Base-by-base conservation (phyloP, 2,113 vertebrate species). In the Actenoides lindsayi region DNA sequence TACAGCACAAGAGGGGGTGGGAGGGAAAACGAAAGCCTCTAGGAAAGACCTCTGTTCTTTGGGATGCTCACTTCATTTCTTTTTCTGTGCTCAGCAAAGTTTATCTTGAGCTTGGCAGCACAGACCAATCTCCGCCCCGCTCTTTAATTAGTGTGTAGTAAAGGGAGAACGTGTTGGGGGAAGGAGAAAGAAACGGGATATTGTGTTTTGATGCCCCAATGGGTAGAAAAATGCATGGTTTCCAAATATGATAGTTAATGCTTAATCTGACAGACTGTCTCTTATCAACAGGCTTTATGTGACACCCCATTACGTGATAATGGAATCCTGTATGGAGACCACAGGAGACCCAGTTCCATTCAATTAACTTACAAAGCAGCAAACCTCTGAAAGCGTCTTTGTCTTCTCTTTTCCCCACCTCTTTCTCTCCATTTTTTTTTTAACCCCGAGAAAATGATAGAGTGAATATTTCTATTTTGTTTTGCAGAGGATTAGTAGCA, bases 391-490 rank as follows among this genome's bases (percentile, higher is more conserved):
- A 90, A 94, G 87, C 81, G 73, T 94, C 84, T 95, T 93, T 89
- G 76, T 85, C 76, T 96, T 89, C 53, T 64, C 46, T 79, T 91
- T 62, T 70, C 83, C 70, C 25, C 48, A 85, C 48, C 65, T 95
- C 84, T 82, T 88, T 44, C 76, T 69, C 23, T 50, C 37, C 8
- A 41, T 67, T 53, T 39, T 53, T 30, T 81, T 35, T 37, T 27
- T 81, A 19, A 56, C 82, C 90, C 93, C n/a, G 42, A 68, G 85
- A 96, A 97, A 95, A 97, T 78, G 94, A 96, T 83, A 90, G 88
- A 77, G 46, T 46, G 95, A 95, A 82, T 95, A 90, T 96, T 95
- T 94, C 91, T 91, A 60, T 97, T 96, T 97, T 97, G 88, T 97
- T 97, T 93, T 94, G 85, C 77, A 46, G 64, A 75, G 87, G 97